Percentiles rank a stretch among this genome's conserved stretches.
These are phyloP conservation scores for Albula goreensis DNA, from an alignment of 2,113 vertebrate genomes.

Conservation along the genomic window DNA sequence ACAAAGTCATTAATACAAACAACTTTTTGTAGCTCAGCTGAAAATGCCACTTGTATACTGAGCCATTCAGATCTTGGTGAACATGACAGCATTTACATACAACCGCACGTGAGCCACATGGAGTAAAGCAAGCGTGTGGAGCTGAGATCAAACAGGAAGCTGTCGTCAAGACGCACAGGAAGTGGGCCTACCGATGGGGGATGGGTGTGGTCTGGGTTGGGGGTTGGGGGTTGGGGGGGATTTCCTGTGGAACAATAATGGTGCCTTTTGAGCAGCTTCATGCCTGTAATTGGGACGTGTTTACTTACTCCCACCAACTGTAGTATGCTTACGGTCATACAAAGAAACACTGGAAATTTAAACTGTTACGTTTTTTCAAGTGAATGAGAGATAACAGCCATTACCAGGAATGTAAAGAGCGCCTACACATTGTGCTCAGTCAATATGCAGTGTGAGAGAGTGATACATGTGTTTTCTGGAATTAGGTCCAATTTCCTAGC, in stretches of 20 bases:
- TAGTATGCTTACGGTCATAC: not conserved
- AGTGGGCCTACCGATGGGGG: slow-evolving; percentile 57
- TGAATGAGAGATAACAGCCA: not conserved
- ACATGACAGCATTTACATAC: not conserved
- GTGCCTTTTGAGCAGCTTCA: not conserved
- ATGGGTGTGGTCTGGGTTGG: slow-evolving; percentile 22
- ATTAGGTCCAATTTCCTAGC: not conserved
- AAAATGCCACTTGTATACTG: not conserved
- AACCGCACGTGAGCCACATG: not conserved
- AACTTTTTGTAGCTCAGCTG: not conserved
- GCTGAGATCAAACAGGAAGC: slow-evolving; percentile 58
- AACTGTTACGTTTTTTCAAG: not conserved
- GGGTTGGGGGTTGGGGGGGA: slow-evolving; percentile 18
- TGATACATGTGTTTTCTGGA: not conserved
- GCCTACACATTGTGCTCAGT: not conserved
- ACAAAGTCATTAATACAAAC: too few species aligned
- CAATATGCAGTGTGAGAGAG: not conserved
- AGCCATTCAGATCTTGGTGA: not conserved
- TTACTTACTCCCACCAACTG: not conserved
- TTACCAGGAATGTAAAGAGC: not conserved
- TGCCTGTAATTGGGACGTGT: not conserved
- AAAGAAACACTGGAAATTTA: not conserved
- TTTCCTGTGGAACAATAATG: slow-evolving; percentile 62
- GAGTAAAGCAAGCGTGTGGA: slow-evolving; percentile 43
- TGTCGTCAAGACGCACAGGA: slow-evolving; percentile 64